Evolutionary conservation across 2,113 vertebrate genomes (phyloP).

Genomic region (Plecotus auritus): DNA sequence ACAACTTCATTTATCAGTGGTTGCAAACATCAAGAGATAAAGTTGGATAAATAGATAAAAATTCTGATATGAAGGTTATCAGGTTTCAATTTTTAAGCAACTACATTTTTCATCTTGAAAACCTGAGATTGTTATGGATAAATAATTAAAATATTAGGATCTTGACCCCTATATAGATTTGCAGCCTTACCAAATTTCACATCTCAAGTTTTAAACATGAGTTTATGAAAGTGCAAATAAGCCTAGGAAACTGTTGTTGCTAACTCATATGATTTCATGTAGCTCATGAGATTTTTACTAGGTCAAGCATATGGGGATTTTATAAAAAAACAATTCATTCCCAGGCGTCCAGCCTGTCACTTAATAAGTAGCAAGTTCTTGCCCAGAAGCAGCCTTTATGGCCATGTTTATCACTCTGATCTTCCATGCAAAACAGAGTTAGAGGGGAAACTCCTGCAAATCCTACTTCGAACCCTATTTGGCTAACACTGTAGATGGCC

Average conservation of each 20-base stretch:
- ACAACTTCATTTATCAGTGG: background rate
- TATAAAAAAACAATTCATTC: constrained; percentile 12
- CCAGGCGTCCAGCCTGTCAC: background rate
- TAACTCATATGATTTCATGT: constrained; percentile 23
- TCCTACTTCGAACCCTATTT: constrained; percentile 43
- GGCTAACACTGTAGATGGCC: constrained; percentile 39
- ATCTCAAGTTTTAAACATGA: constrained; percentile 1
- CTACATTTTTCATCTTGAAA: background rate
- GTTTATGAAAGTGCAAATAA: background rate
- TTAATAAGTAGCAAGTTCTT: background rate
- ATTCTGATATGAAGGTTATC: background rate
- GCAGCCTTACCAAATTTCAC: background rate
- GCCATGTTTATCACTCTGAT: background rate
- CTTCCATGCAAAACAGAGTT: constrained; percentile 51
- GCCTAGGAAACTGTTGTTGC: constrained; percentile 1
- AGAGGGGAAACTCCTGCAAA: constrained; percentile 47
- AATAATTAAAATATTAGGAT: background rate
- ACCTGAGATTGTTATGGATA: background rate
- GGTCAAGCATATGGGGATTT: background rate
- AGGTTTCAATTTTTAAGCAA: background rate
- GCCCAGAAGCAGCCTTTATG: background rate
- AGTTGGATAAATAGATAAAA: background rate
- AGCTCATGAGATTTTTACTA: background rate
- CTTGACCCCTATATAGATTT: background rate
- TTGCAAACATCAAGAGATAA: background rate